Base-by-base conservation (phyloP, 1,140 invertebrate species). In the Oryzaephilus surinamensis region DNA sequence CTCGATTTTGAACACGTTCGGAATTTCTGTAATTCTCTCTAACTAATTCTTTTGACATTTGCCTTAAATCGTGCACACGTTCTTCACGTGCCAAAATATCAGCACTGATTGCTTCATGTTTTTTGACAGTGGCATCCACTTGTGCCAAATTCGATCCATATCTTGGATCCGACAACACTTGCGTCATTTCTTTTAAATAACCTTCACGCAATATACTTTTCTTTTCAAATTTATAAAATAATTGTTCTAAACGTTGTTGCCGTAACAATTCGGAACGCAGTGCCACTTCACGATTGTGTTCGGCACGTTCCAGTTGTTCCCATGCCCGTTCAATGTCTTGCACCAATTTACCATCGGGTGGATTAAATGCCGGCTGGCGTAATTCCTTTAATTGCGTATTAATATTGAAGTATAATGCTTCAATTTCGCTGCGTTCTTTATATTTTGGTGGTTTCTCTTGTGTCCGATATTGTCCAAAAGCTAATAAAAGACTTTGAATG, bases 371-470 rank as follows among this genome's bases (percentile, higher is more conserved):
- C 10, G 87, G 87, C 52, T 97, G 90, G 44, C 88, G 83, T 35
- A 97, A 66, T 1, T 93, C 90, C 60, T 96, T 97, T 41, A 96
- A 71, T 59, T 92, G 82, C 0, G 93, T 95, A 61, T 98, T 97
- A 51, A 99, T 96, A 57, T 91, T 84, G 60, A 98, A 98, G 54
- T 88, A 96, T 8, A 95, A 66, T 0, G 88, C 94, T 69, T 99
- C 96, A 46, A 99, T 90, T 67, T 97, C 93, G 40, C 90, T 95
- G 32, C 90, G 76, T 64, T 98, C 94, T 59, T 85, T 92, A 60
- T 97, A 98, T 77, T 97, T 98, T 37, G 93, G 93, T 8, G 95
- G 95, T 69, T 99, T 98, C 62, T 98, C 95, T 13, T 92, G 77
- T 0, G 92, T 97, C 49, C 94, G 72, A 64, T 98, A 99, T 53